Percentiles rank a stretch among this genome's conserved stretches.
phyloP scores from a whole-genome alignment of 2,113 vertebrate species.

The Xiphorhynchus elegans region DNA sequence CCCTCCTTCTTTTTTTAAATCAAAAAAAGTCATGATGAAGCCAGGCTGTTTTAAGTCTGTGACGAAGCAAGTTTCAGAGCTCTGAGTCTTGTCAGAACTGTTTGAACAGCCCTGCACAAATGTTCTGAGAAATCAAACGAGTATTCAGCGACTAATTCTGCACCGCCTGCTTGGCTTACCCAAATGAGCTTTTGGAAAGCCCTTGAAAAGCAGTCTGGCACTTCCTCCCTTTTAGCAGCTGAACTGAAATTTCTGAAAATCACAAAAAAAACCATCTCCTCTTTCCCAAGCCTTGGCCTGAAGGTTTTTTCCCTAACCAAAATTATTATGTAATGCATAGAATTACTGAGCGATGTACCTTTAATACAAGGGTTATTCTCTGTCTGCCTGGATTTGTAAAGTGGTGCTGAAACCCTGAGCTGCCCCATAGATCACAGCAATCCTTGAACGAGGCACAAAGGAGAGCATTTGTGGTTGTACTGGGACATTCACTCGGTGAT shows the following conservation, averaged over 20 bases:
- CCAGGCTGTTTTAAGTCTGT: background rate
- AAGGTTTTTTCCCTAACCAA: background rate
- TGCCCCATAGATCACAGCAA: background rate
- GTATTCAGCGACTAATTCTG: conserved; percentile 25
- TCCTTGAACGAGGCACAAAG: background rate
- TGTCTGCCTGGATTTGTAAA: background rate
- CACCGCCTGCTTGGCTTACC: background rate
- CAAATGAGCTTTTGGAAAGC: conserved; percentile 58
- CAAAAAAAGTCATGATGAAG: background rate
- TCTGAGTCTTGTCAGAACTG: background rate
- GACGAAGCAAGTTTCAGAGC: conserved; percentile 4
- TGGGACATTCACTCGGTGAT: background rate
- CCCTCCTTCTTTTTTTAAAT: background rate
- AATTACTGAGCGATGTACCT: background rate
- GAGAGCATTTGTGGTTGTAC: background rate
- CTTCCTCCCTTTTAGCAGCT: conserved; percentile 45
- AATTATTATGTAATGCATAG: background rate
- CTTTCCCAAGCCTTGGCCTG: background rate
- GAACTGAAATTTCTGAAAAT: conserved; percentile 40
- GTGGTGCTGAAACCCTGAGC: background rate
- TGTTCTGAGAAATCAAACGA: conserved; percentile 50
- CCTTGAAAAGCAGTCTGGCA: conserved; percentile 57
- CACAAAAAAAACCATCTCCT: background rate
- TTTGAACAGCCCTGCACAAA: conserved; percentile 25
- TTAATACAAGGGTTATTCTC: background rate